Evolutionary conservation across 2,113 vertebrate genomes (phyloP).

Genomic region (Takifugu flavidus): DNA sequence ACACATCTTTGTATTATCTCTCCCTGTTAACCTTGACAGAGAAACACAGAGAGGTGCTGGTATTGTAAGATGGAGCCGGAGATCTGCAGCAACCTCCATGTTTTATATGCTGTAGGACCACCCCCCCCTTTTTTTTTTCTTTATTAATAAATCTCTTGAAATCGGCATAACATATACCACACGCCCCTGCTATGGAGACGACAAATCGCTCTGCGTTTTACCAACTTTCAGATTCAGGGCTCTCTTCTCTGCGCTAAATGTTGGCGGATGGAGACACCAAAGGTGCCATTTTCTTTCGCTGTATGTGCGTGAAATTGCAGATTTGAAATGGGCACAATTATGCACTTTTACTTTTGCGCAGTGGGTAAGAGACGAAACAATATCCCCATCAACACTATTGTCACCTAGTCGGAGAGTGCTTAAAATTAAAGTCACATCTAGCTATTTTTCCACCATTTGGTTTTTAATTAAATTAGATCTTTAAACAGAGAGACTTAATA

Average conservation of each 20-base stretch:
- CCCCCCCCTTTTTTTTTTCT: background rate
- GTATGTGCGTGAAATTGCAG: background rate
- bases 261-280: background rate
- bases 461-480: too few relatives aligned
- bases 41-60: slow-evolving; percentile 51
- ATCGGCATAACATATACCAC: slow-evolving; percentile 17
- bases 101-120: slow-evolving; percentile 30
- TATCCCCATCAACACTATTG: too few relatives aligned
- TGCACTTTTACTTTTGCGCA: background rate
- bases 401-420: too few relatives aligned
- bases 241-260: too few relatives aligned
- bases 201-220: background rate
- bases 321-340: background rate
- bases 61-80: slow-evolving; percentile 45
- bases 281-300: background rate
- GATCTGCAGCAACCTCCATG: slow-evolving; percentile 27
- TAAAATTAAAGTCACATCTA: too few relatives aligned
- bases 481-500: too few relatives aligned
- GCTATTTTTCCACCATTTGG: too few relatives aligned
- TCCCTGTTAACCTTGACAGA: slow-evolving; percentile 73
- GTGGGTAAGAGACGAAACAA: too few relatives aligned
- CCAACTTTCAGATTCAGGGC: too few relatives aligned
- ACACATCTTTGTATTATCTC: slow-evolving; percentile 72
- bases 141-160: slow-evolving; percentile 12
- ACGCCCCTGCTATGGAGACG: background rate